phyloP scores from a whole-genome alignment of 2,113 vertebrate species.

The Polyodon spathula region DNA sequence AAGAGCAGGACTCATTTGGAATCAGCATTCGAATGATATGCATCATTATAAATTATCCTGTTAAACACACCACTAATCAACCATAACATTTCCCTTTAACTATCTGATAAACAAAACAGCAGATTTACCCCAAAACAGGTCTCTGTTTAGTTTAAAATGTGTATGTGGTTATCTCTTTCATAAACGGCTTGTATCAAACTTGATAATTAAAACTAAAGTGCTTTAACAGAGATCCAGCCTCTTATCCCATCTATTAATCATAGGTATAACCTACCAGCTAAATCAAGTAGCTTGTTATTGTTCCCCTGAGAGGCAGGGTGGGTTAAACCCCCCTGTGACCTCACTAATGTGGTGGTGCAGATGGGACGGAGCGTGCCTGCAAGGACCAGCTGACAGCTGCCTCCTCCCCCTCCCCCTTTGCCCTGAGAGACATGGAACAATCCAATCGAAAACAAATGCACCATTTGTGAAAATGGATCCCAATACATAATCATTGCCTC shows the following conservation, averaged over 20 bases:
- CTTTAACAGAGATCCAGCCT: conserved; percentile 53
- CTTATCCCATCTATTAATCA: conserved; percentile 70
- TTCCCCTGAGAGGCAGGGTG: conserved; percentile 56
- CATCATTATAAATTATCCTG: conserved; percentile 74
- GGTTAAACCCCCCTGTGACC: conserved; percentile 49
- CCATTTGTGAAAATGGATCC: conserved; percentile 38
- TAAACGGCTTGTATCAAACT: conserved; percentile 61
- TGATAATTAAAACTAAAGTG: conserved; percentile 64
- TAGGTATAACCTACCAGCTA: conserved; percentile 69
- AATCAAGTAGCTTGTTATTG: conserved; percentile 67
- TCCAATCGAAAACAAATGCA: conserved; percentile 32
- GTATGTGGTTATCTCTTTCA: conserved; percentile 46
- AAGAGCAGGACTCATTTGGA: conserved; percentile 67
- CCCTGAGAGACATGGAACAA: conserved; percentile 33
- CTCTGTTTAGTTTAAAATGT: conserved; percentile 41
- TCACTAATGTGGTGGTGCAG: conserved; percentile 26
- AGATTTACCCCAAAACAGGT: conserved; percentile 46
- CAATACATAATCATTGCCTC: conserved; percentile 41
- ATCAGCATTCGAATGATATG: conserved; percentile 72
- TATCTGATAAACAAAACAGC: conserved; percentile 58
- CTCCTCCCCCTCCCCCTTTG: conserved; percentile 24
- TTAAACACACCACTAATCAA: conserved; percentile 33
- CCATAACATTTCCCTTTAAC: conserved; percentile 46
- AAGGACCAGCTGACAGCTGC: conserved; percentile 58
- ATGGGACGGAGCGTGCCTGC: conserved; percentile 50